Evolutionary conservation across 2,888 invertebrate species (phyloP), one percentile per base, ranked within the genome.

Genomic region (Leptinotarsa peninsularis): DNA sequence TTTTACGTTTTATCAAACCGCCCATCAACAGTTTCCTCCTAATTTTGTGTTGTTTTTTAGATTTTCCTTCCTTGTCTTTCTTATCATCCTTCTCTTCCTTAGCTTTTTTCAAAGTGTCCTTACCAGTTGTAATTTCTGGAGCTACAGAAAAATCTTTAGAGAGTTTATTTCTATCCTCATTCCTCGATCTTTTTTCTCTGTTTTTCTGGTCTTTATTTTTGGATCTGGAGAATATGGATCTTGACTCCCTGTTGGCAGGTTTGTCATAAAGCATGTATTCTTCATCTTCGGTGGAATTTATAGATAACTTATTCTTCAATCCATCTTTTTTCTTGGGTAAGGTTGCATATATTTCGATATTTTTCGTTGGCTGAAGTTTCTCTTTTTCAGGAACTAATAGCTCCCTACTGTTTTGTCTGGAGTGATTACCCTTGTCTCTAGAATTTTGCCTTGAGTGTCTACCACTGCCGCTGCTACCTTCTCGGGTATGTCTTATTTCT

Each of bases 21-120:
- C 96, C 96, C 96, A 97, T 96, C 10, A 97, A 86, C 4, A 96
- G 87, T 87, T 96, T 96, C 83, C 96, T 90, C 49, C 96, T 90
- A 66, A 97, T 95, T 89, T 96, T 96, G 85, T 97, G 97, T 85
- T 96, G 96, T 81, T 97, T 97, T 85, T 96, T 96, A 69, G 93
- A 93, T 84, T 94, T 94, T 75, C 92, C 91, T 75, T 95, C 94
- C 85, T 94, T 92, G 15, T 90, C 90, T 71, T 87, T 86, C 56
- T 91, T 90, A 81, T 93, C 92, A 75, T 92, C 90, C 75, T 93
- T 92, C 80, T 92, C 90, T 74, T 93, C 92, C 81, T 92, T 92
- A 52, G 92, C 81, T 71, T 82, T 83, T 58, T 84, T 84, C n/a
- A 80, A 69, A 43, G 83, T 86, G 80, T 80, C 85, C 73, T 85